These are phyloP conservation scores for rat (Rattus norvegicus) DNA, from an alignment of 2,113 vertebrate genomes.

Conservation along the genomic window GRCr8 NC_086021.1:112963501-112964000, in stretches of 20 bases:
- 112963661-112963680: neutral
- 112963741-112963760: neutral
- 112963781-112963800: constrained; percentile 11
- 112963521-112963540: neutral
- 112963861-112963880: neutral
- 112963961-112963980: neutral
- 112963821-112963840: neutral
- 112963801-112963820: neutral
- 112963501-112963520: neutral
- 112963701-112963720: neutral
- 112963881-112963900: neutral
- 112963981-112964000: neutral
- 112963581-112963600: neutral
- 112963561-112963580: neutral
- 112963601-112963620: neutral
- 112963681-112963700: constrained; percentile 21
- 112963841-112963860: neutral
- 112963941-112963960: neutral
- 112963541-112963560: neutral
- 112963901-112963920: neutral
- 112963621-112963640: neutral
- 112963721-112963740: neutral
- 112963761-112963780: neutral
- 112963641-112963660: neutral
- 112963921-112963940: neutral